Conservation (phyloP, 1,140 invertebrate genomes). For the Philopotamus ludificatus region DNA sequence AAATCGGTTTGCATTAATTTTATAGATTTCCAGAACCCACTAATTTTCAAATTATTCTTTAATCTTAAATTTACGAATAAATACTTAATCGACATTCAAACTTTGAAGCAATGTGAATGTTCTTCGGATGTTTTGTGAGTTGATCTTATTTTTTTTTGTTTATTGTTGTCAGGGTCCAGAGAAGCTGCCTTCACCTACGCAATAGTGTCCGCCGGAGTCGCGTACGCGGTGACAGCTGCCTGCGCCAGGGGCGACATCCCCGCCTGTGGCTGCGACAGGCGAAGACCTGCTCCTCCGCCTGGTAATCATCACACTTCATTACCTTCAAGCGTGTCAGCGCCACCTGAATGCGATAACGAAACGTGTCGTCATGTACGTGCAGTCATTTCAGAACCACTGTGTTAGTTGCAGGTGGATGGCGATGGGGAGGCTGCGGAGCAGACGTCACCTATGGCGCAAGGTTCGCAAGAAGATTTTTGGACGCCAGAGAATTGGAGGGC, state of each 20-base stretch:
- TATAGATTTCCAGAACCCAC: too few species aligned
- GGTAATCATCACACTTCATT: too few species aligned
- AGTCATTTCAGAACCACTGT: background rate
- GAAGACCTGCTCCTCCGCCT: constrained; percentile 48
- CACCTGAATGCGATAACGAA: too few species aligned
- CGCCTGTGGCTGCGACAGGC: constrained; percentile 78
- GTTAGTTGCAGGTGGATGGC: constrained; percentile 55
- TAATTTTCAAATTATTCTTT: background rate
- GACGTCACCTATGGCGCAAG: constrained; percentile 76
- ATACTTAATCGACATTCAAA: background rate
- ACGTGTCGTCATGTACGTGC: too few species aligned
- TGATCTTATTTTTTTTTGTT: constrained; percentile 16
- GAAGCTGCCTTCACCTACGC: constrained; percentile 93
- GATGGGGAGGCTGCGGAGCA: constrained; percentile 87
- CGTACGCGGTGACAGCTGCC: constrained; percentile 85
- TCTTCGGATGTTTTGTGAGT: background rate
- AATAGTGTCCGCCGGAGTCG: constrained; percentile 85
- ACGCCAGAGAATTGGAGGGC: constrained; percentile 78
- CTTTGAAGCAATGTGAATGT: background rate
- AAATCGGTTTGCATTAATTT: too few species aligned
- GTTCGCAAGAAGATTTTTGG: constrained; percentile 78
- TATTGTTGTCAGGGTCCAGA: constrained; percentile 68
- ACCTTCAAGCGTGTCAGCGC: too few species aligned
- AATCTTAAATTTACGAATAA: background rate
- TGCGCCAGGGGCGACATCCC: constrained; percentile 87